Evolutionary conservation across 2,888 invertebrate species (phyloP).

Genomic region (Meganola albula): DNA sequence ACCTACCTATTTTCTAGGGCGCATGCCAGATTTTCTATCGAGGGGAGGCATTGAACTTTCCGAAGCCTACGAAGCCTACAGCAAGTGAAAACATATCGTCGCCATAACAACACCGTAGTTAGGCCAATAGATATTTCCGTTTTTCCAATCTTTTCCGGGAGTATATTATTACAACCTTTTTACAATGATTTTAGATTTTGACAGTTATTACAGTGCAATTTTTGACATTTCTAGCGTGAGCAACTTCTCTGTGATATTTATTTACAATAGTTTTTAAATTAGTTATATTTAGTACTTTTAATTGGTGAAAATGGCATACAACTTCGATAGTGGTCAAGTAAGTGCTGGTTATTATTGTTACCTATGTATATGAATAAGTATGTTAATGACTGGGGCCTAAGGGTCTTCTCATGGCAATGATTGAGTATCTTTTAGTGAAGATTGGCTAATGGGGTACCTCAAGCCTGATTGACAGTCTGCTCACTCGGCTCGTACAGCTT

Average conservation of each 20-base stretch:
- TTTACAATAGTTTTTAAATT: slow-evolving; percentile 7
- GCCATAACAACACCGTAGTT: slow-evolving; percentile 56
- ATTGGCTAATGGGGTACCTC: no score
- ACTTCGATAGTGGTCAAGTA: slow-evolving; percentile 70
- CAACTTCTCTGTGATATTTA: slow-evolving; percentile 40
- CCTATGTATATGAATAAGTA: no score
- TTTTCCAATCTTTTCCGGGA: no score
- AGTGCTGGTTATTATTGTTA: no score
- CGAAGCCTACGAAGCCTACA: slow-evolving; percentile 18
- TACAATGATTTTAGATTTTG: slow-evolving; percentile 31
- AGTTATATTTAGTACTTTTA: slow-evolving; percentile 16
- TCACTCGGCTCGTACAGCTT: no score
- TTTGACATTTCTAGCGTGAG: slow-evolving; percentile 19
- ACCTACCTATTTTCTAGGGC: slow-evolving; percentile 15
- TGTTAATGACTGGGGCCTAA: no score
- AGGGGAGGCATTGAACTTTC: slow-evolving; percentile 28
- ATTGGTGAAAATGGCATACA: slow-evolving; percentile 49
- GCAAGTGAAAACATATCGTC: slow-evolving; percentile 33
- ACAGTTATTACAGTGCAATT: slow-evolving; percentile 13
- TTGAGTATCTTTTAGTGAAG: no score
- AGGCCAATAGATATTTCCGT: slow-evolving; percentile 59
- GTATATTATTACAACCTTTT: slow-evolving; percentile 30
- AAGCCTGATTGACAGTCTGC: no score
- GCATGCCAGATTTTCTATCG: slow-evolving; percentile 22
- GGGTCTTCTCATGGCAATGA: no score